Evolutionary conservation across 2,888 invertebrate genomes (phyloP).

Genomic region (Leptopilina drosophilae): DNA sequence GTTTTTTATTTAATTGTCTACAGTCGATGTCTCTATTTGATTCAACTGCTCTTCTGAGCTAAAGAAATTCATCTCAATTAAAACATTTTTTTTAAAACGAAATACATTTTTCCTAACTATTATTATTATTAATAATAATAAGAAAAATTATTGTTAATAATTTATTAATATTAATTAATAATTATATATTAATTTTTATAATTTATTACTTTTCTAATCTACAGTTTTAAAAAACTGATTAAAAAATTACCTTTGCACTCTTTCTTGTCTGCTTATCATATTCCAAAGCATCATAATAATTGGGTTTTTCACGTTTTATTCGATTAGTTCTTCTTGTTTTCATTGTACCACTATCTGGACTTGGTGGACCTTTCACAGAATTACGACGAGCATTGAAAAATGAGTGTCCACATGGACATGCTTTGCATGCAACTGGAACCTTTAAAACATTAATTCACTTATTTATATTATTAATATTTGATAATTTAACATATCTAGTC

Average conservation of each 20-base stretch:
- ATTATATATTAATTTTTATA: too few species aligned
- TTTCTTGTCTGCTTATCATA: slow-evolving; percentile 87
- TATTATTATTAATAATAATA: too few species aligned
- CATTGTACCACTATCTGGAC: slow-evolving; percentile 74
- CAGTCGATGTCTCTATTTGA: slow-evolving; percentile 73
- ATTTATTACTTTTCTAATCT: too few species aligned
- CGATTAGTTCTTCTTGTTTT: slow-evolving; percentile 83
- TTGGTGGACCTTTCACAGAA: slow-evolving; percentile 75
- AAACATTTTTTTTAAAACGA: neutral
- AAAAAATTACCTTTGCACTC: slow-evolving; percentile 75
- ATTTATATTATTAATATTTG: too few species aligned
- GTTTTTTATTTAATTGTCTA: slow-evolving; percentile 74
- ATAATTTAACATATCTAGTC: too few species aligned
- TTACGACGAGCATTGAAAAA: slow-evolving; percentile 85
- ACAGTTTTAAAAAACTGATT: neutral
- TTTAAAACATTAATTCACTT: slow-evolving; percentile 68
- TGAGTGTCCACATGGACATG: slow-evolving; percentile 89
- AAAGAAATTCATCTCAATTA: slow-evolving; percentile 7
- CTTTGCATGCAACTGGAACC: slow-evolving; percentile 91
- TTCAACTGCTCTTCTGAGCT: slow-evolving; percentile 73
- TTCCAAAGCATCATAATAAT: slow-evolving; percentile 90
- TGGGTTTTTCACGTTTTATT: slow-evolving; percentile 86
- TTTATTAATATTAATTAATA: too few species aligned
- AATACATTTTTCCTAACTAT: too few species aligned
- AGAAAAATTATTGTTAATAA: too few species aligned